A percentile compares a stretch with the other conserved stretches of the same genome.
phyloP scores from a whole-genome alignment of 2,113 vertebrate species.

The Gracilinanus agilis region DNA sequence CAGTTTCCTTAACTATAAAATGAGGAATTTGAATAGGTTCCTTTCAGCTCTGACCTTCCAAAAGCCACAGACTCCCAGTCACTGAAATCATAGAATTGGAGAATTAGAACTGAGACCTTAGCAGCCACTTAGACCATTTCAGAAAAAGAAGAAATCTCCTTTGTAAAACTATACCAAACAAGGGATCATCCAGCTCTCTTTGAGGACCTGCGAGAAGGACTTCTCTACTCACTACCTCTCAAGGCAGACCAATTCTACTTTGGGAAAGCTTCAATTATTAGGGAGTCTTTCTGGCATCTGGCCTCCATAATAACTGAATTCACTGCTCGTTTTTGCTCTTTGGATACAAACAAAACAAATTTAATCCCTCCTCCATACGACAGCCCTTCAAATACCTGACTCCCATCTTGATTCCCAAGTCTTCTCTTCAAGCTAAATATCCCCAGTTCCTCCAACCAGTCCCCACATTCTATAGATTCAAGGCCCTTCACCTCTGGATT shows the following conservation, averaged over 20 bases:
- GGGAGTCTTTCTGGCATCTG: not conserved
- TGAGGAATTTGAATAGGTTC: not conserved
- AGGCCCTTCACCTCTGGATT: not conserved
- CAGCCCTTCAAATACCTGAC: not conserved
- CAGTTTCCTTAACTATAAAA: too few species aligned
- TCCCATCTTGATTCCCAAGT: not conserved
- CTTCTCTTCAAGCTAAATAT: not conserved
- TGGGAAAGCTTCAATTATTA: not conserved
- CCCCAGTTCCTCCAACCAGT: not conserved
- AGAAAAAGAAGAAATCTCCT: not conserved
- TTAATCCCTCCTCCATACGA: not conserved
- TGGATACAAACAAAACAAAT: not conserved
- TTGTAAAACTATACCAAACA: not conserved
- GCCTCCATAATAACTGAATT: not conserved
- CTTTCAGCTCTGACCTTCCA: not conserved
- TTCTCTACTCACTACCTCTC: not conserved
- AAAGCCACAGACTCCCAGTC: not conserved
- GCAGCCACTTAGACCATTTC: not conserved
- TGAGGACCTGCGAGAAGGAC: not conserved
- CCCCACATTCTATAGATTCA: not conserved
- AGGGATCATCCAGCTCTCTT: not conserved
- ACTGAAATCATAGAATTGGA: not conserved
- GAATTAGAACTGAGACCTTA: not conserved
- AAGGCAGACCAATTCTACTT: not conserved
- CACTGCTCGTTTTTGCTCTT: not conserved